phyloP scores from a whole-genome alignment of 2,888 invertebrate species.

The Catocala nupta region DNA sequence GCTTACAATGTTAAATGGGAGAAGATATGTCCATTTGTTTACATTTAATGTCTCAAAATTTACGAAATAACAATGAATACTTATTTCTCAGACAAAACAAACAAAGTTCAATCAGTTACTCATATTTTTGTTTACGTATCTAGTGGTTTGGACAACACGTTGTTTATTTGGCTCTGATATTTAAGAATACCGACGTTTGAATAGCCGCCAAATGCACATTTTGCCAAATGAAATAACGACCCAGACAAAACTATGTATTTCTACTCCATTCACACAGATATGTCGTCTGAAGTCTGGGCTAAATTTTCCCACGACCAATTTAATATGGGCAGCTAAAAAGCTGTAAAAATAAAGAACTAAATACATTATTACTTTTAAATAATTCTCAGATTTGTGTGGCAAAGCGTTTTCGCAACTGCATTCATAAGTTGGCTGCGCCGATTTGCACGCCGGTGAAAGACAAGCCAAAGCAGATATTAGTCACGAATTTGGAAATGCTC shows the following conservation, averaged over 20 bases:
- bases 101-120: slow-evolving; percentile 21
- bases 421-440: slow-evolving; percentile 22
- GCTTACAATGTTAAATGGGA: not conserved
- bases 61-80: slow-evolving; percentile 11
- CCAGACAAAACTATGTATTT: slow-evolving; percentile 72
- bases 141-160: slow-evolving; percentile 55
- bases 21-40: not conserved
- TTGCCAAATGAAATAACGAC: slow-evolving; percentile 78
- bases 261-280: slow-evolving; percentile 53
- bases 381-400: slow-evolving; percentile 29
- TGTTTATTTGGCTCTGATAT: slow-evolving; percentile 71
- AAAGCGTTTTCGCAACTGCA: slow-evolving; percentile 27
- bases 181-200: slow-evolving; percentile 71
- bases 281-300: slow-evolving; percentile 57
- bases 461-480: slow-evolving; percentile 55
- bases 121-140: slow-evolving; percentile 40
- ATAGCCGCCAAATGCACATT: slow-evolving; percentile 78
- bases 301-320: slow-evolving; percentile 43
- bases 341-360: slow-evolving; percentile 1
- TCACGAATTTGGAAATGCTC: slow-evolving; percentile 50
- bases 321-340: slow-evolving; percentile 18
- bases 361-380: slow-evolving; percentile 3
- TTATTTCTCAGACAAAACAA: slow-evolving; percentile 14
- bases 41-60: not conserved
- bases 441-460: slow-evolving; percentile 51